A percentile compares a stretch with the other conserved stretches of the same genome.
Evolutionary conservation across 1,140 invertebrate genomes (phyloP).

Genomic region (Papilio machaon): DNA sequence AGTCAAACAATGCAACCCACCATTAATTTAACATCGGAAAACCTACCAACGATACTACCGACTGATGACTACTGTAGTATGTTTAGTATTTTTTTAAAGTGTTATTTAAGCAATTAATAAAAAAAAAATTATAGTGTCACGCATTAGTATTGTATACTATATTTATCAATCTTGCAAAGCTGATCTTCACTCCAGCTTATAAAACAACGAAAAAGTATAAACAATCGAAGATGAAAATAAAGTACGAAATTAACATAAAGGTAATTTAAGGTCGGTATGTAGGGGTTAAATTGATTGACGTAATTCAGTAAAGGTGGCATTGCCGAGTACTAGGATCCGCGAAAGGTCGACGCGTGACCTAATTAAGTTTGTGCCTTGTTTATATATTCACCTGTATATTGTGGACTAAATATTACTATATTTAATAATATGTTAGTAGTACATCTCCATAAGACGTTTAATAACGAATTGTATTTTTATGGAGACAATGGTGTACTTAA

Average conservation of each 20-base stretch:
- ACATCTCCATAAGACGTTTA: not conserved
- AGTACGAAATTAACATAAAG: not conserved
- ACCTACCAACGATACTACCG: too few species aligned
- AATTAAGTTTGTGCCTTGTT: conserved; percentile 19
- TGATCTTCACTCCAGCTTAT: not conserved
- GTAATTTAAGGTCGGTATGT: conserved; percentile 3
- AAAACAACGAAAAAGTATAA: not conserved
- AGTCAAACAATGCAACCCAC: not conserved
- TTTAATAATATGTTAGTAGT: not conserved
- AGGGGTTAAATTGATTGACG: not conserved
- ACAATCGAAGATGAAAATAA: not conserved
- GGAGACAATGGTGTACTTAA: not conserved
- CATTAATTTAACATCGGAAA: not conserved
- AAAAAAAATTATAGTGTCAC: too few species aligned
- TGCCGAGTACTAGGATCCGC: not conserved
- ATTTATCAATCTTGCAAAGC: not conserved
- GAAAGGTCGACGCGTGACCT: conserved; percentile 20
- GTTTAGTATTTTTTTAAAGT: too few species aligned
- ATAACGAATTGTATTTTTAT: not conserved
- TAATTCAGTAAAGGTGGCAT: conserved; percentile 10
- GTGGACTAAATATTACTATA: not conserved
- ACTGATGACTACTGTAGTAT: too few species aligned
- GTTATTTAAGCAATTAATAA: too few species aligned
- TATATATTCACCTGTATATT: not conserved
- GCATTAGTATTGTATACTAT: not conserved